These are phyloP conservation scores for Chrysomela aeneicollis DNA, from an alignment of 2,888 invertebrate genomes.

Conservation along the genomic window DNA sequence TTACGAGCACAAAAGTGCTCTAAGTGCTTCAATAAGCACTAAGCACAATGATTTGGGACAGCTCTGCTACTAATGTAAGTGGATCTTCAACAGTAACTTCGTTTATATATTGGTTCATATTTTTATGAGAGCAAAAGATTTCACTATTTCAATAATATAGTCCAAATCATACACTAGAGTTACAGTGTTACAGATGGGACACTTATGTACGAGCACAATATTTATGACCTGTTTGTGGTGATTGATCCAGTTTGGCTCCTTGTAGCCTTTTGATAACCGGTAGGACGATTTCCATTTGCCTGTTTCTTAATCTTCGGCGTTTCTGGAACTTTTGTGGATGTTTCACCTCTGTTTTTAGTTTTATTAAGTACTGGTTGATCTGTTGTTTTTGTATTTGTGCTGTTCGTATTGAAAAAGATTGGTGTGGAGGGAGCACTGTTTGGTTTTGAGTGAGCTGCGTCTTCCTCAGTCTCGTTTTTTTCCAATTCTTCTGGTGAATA, in stretches of 20 bases:
- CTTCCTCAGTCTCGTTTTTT: constrained; percentile 7
- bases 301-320: not conserved
- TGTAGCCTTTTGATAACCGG: not conserved
- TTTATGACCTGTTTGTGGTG: not conserved
- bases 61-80: no score
- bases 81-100: no score
- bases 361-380: not conserved
- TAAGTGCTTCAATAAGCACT: no score
- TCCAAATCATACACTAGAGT: not conserved
- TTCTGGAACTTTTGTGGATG: not conserved
- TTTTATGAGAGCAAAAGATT: not conserved
- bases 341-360: not conserved
- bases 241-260: not conserved
- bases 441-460: constrained; percentile 12
- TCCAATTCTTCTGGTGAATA: constrained; percentile 9
- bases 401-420: not conserved
- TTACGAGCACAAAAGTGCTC: no score
- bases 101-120: no score
- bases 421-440: constrained; percentile 10
- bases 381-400: not conserved
- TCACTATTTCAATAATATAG: not conserved
- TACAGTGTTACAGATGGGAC: not conserved
- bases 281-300: not conserved
- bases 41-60: no score
- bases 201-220: not conserved